Conservation (phyloP, 2,113 vertebrate species). For the Synodontis membranacea region DNA sequence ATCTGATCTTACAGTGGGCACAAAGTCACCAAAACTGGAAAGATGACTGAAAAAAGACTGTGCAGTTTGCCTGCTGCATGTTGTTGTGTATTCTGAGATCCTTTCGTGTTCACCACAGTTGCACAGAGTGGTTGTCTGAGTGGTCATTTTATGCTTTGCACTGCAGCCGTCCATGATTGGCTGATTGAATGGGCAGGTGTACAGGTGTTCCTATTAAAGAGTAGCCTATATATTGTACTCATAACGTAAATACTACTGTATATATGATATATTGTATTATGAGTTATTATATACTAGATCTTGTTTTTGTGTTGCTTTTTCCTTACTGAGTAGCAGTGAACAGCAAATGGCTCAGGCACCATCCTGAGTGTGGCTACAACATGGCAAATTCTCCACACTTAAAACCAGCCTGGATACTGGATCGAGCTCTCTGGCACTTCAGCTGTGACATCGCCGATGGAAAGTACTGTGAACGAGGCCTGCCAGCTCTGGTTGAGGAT, state of each 20-base stretch:
- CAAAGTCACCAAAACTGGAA: not conserved
- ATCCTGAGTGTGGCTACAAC: conserved; percentile 88
- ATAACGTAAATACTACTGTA: too few relatives aligned
- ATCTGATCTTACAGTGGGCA: not conserved
- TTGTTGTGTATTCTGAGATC: not conserved
- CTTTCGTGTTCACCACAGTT: not conserved
- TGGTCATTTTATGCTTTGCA: not conserved
- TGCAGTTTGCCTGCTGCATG: not conserved
- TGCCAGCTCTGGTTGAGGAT: conserved; percentile 77
- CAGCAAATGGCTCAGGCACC: conserved; percentile 81
- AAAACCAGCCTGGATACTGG: conserved; percentile 86
- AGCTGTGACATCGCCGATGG: conserved; percentile 77
- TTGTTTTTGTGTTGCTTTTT: not conserved
- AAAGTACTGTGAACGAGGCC: conserved; percentile 70
- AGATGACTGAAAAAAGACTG: not conserved
- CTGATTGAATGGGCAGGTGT: not conserved
- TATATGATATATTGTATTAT: too few relatives aligned
- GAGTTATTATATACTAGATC: not conserved
- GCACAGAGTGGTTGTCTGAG: not conserved
- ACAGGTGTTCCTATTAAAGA: not conserved
- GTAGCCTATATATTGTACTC: too few relatives aligned
- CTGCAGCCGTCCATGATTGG: not conserved
- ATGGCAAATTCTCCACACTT: conserved; percentile 86
- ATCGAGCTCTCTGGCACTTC: conserved; percentile 85
- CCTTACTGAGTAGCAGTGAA: conserved; percentile 72